Evolutionary conservation across 2,797 vertebrate genomes (phyloP).

Genomic region (Pangasius sanitwongsei): DNA sequence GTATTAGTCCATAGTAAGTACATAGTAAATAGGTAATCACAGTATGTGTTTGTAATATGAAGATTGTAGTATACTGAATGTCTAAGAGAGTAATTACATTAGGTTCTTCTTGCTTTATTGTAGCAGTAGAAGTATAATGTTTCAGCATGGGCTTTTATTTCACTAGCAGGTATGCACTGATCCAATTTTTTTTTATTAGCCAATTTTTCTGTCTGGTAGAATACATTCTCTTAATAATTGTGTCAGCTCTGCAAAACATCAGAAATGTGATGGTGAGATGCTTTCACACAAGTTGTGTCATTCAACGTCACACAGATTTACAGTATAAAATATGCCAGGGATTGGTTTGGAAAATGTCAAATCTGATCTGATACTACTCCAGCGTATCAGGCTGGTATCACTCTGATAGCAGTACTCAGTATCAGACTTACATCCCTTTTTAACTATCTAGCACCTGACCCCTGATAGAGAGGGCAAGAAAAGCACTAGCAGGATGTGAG

Average conservation of each 20-base stretch:
- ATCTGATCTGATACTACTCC: background rate
- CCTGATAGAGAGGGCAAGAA: background rate
- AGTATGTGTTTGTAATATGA: background rate
- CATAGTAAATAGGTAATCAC: background rate
- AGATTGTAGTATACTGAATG: background rate
- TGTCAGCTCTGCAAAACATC: background rate
- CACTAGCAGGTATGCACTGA: background rate
- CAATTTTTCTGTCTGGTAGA: background rate
- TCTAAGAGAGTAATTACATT: background rate
- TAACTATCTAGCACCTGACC: background rate
- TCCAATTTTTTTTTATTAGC: background rate
- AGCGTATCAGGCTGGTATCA: background rate
- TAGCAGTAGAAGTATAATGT: background rate
- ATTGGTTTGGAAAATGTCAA: constrained; percentile 22
- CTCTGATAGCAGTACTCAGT: background rate
- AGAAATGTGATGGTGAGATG: background rate
- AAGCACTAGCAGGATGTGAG: background rate
- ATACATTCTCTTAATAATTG: background rate
- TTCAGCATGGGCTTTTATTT: background rate
- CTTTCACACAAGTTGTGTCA: background rate
- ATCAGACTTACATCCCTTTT: background rate
- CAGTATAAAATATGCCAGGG: background rate
- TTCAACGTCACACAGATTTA: background rate
- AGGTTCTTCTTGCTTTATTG: background rate
- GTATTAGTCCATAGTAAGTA: background rate